Conservation (phyloP, 2,797 vertebrate species). For the Melanogrammus aeglefinus region DNA sequence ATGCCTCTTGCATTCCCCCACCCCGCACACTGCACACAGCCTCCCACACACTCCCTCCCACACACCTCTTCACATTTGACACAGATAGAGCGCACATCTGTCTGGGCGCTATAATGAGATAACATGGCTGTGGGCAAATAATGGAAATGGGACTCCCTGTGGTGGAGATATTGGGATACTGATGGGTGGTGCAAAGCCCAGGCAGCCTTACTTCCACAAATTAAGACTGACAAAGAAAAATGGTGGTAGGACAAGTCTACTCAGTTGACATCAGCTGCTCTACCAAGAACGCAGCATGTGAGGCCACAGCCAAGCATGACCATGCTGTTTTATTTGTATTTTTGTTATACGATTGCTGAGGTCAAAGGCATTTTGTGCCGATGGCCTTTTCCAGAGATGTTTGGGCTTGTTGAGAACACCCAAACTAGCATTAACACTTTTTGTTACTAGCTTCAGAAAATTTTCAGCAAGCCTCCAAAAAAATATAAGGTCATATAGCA, state of each 20-base stretch:
- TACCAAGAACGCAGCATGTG: neutral
- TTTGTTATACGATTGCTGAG: neutral
- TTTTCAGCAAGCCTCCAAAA: neutral
- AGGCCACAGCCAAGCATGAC: neutral
- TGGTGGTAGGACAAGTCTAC: neutral
- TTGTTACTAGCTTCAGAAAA: neutral
- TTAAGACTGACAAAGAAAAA: neutral
- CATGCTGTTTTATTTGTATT: neutral
- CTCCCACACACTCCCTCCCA: constrained; percentile 10
- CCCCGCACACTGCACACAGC: constrained; percentile 3
- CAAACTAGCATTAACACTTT: neutral
- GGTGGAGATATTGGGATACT: constrained; percentile 41
- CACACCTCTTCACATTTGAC: constrained; percentile 31
- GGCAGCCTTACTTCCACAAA: constrained; percentile 21
- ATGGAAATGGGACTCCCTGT: constrained; percentile 49
- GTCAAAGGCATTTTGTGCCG: neutral
- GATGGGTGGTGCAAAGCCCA: constrained; percentile 28
- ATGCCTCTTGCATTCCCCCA: constrained; percentile 12
- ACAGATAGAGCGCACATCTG: constrained; percentile 55
- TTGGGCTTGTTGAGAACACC: neutral
- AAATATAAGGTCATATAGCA: neutral
- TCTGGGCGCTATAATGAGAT: constrained; percentile 61
- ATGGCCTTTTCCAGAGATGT: neutral
- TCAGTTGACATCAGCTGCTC: neutral
- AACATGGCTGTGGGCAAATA: constrained; percentile 61